Conservation (phyloP, 2,113 vertebrate genomes). For the Xiphorhynchus elegans region DNA sequence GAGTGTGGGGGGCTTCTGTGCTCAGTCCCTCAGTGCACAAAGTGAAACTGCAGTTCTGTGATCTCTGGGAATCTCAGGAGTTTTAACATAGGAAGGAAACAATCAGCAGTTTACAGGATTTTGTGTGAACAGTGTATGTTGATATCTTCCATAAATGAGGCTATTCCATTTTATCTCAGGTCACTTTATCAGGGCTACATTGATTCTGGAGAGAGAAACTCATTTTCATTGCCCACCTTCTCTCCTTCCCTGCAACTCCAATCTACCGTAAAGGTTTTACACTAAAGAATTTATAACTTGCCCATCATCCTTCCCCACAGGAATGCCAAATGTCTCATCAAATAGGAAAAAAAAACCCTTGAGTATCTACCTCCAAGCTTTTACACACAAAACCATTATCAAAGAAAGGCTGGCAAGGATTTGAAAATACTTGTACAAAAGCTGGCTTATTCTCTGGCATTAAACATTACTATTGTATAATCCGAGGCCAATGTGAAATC, state of each 20-base stretch:
- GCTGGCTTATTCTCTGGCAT: neutral
- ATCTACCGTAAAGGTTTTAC: neutral
- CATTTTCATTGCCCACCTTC: neutral
- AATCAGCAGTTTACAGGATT: neutral
- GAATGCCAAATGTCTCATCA: neutral
- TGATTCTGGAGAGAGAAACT: neutral
- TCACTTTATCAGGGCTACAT: neutral
- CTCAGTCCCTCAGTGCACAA: neutral
- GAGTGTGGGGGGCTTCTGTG: fast-evolving
- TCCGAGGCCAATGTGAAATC: neutral
- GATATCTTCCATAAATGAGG: neutral
- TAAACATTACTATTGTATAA: neutral
- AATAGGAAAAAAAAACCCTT: neutral
- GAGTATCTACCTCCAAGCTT: neutral
- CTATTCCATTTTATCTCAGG: neutral
- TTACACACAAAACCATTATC: neutral
- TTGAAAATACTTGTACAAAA: neutral
- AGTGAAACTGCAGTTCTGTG: neutral
- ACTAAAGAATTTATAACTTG: neutral
- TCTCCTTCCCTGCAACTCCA: neutral
- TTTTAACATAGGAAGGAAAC: neutral
- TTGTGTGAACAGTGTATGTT: fast-evolving
- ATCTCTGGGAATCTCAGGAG: neutral
- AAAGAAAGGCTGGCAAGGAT: neutral
- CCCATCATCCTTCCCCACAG: neutral